A percentile compares a stretch with the other conserved stretches of the same genome.
Conservation (phyloP, 2,113 vertebrate genomes). For the Isichthys henryi region DNA sequence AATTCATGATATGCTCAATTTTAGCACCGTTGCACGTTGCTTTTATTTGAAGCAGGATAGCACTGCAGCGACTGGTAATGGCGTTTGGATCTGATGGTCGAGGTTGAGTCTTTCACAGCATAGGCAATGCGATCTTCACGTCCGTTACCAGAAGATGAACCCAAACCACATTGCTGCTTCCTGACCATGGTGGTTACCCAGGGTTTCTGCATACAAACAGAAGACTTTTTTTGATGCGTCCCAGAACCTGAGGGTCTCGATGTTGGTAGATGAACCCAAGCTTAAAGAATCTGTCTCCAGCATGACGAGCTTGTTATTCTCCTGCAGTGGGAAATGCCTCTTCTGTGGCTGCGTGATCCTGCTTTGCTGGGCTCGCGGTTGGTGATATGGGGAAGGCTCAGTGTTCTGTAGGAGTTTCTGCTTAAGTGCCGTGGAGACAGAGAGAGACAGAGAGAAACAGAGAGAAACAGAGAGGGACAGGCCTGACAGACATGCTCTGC, state of each 20-base stretch:
- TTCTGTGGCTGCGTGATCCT: background rate
- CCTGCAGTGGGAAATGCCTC: background rate
- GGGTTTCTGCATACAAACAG: background rate
- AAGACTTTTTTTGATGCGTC: background rate
- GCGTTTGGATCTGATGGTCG: background rate
- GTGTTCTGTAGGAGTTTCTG: background rate
- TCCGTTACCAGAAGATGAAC: background rate
- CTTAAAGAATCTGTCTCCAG: background rate
- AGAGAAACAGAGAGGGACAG: background rate
- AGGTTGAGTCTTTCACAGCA: background rate
- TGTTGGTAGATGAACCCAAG: background rate
- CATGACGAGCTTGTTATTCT: background rate
- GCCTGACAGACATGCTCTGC: background rate
- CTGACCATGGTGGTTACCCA: background rate
- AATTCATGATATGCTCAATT: background rate
- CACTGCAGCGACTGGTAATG: no score
- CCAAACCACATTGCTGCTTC: background rate
- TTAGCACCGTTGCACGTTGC: background rate
- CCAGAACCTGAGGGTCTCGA: background rate
- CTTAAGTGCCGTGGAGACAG: background rate
- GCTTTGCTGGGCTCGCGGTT: background rate
- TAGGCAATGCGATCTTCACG: background rate
- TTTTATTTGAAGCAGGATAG: background rate
- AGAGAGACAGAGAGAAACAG: background rate
- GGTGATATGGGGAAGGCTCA: background rate